A percentile compares a stretch with the other conserved stretches of the same genome.
Evolutionary conservation across 1,140 invertebrate genomes (phyloP).

Genomic region (Tetramorium parvispinum): DNA sequence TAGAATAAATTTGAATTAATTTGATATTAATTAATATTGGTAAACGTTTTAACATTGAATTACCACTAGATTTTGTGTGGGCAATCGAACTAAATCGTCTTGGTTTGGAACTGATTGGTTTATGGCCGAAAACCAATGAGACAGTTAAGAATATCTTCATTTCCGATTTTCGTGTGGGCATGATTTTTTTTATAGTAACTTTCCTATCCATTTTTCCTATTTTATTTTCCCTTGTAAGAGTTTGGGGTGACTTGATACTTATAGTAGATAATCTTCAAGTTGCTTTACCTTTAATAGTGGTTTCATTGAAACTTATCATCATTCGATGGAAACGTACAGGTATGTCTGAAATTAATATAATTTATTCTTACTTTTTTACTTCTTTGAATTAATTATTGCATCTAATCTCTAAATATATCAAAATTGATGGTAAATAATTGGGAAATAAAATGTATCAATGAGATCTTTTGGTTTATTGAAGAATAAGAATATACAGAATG

Average conservation of each 20-base stretch:
- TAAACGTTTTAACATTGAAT: neutral
- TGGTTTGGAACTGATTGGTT: constrained; percentile 17
- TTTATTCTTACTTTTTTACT: neutral
- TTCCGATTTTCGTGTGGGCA: neutral
- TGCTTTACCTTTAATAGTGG: constrained; percentile 8
- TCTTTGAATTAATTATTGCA: neutral
- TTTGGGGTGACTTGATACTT: constrained; percentile 16
- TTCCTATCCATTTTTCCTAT: constrained; percentile 35
- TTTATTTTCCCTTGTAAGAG: neutral
- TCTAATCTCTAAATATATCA: neutral
- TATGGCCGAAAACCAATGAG: constrained; percentile 3
- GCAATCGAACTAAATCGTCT: constrained; percentile 41
- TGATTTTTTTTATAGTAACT: neutral
- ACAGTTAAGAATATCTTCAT: neutral
- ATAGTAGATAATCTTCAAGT: constrained; percentile 29
- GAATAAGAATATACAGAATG: neutral
- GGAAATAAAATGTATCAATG: neutral
- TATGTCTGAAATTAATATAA: neutral
- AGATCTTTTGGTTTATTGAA: neutral
- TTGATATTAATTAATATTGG: neutral
- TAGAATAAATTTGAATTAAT: neutral
- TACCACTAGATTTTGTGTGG: constrained; percentile 51
- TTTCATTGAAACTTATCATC: constrained; percentile 6
- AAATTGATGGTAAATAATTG: neutral
- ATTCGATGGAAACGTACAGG: constrained; percentile 26